Evolutionary conservation across 30 jellyfish, hydroid and myxozoan genomes (phyloP).

Genomic region (Rhopilema esculentum): DNA sequence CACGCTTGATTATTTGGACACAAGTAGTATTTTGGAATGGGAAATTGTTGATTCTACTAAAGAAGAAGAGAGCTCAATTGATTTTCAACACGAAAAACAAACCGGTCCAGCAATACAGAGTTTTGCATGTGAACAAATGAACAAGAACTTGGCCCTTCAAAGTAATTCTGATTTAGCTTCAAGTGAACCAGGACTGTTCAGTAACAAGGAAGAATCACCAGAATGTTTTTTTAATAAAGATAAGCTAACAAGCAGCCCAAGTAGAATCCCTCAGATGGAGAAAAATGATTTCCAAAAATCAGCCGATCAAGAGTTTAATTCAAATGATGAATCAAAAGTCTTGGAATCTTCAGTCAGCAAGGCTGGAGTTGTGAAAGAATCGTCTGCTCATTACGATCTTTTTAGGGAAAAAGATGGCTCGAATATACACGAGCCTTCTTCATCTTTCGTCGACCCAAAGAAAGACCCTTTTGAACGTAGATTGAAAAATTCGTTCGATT

Average conservation of each 20-base stretch:
- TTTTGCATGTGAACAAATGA: too few species aligned
- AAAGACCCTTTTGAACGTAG: neutral
- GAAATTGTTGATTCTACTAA: neutral
- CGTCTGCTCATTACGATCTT: neutral
- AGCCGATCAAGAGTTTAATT: too few species aligned
- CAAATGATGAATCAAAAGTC: neutral
- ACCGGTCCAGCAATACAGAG: too few species aligned
- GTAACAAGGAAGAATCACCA: neutral
- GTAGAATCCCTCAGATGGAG: neutral
- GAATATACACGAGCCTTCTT: neutral
- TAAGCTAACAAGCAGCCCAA: neutral
- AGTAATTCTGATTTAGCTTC: neutral
- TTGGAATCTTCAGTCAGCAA: neutral
- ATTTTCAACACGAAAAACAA: too few species aligned
- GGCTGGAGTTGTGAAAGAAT: neutral
- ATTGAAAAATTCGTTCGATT: slow-evolving; percentile 18
- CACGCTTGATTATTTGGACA: neutral
- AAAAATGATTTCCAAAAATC: too few species aligned
- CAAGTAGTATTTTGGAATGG: neutral
- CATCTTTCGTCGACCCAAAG: neutral
- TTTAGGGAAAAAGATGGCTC: neutral
- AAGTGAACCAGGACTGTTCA: neutral
- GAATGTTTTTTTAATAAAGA: neutral
- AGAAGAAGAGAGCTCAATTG: too few species aligned
- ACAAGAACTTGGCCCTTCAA: too few species aligned